A percentile compares a stretch with the other conserved stretches of the same genome.
These are phyloP conservation scores for Anser brachyrhynchus DNA, from an alignment of 2,113 vertebrate genomes.

Conservation along the genomic window DNA sequence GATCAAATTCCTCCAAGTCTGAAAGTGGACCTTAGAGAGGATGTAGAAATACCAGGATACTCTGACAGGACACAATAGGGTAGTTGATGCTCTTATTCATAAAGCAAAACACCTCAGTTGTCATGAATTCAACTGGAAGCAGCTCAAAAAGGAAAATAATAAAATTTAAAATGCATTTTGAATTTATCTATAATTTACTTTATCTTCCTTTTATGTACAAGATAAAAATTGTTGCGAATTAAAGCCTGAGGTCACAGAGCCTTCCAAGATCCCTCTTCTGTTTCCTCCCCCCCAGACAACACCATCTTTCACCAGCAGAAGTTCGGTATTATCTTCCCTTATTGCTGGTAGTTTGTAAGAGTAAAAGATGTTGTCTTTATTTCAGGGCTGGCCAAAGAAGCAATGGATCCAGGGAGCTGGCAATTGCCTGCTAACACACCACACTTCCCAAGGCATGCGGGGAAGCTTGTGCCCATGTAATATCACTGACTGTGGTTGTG, in stretches of 20 bases:
- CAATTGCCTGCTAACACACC: neutral
- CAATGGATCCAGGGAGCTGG: neutral
- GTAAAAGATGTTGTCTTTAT: neutral
- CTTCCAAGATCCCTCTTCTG: neutral
- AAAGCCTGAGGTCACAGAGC: neutral
- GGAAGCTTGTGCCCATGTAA: neutral
- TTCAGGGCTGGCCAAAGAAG: neutral
- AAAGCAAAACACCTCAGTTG: neutral
- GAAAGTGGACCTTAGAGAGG: constrained; percentile 39
- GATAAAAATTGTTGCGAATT: neutral
- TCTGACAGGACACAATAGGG: constrained; percentile 26
- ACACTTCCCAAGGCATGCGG: neutral
- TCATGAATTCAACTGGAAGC: neutral
- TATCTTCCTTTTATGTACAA: neutral
- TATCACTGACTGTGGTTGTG: neutral
- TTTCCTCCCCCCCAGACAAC: neutral
- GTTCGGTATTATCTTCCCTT: neutral
- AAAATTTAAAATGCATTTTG: neutral
- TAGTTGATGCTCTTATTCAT: constrained; percentile 30
- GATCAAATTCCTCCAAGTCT: constrained; percentile 41
- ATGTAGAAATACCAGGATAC: constrained; percentile 42
- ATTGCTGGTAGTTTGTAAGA: neutral
- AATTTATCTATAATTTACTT: neutral
- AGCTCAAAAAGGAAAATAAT: neutral
- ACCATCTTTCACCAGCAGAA: neutral